A percentile compares a stretch with the other conserved stretches of the same genome.
Conservation (phyloP, 1,140 invertebrate species). For the Lutraria rhynchaena region DNA sequence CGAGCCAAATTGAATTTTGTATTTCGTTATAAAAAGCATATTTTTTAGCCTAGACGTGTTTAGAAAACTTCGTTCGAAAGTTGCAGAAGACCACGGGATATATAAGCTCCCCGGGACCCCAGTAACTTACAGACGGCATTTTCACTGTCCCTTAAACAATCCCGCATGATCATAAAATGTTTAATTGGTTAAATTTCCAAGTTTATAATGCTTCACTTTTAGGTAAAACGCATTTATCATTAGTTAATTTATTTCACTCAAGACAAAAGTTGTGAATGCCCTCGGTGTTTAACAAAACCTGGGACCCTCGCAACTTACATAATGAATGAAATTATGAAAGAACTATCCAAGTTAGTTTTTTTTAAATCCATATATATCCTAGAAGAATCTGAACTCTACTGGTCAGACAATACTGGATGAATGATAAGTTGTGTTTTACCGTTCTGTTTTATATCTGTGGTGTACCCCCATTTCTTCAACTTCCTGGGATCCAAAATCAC, state of each 20-base stretch:
- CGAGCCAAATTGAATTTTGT: too few species aligned
- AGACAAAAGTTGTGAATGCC: slow-evolving; percentile 29
- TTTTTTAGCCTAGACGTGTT: background rate
- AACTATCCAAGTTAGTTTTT: background rate
- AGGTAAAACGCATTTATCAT: too few species aligned
- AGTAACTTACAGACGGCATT: slow-evolving; percentile 26
- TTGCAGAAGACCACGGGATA: slow-evolving; percentile 20
- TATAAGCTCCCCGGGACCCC: slow-evolving; percentile 6
- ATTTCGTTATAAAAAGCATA: background rate
- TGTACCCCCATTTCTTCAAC: too few species aligned
- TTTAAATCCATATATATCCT: too few species aligned
- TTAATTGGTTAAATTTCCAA: too few species aligned
- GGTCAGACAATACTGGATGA: background rate
- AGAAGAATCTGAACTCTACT: too few species aligned
- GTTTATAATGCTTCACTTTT: too few species aligned
- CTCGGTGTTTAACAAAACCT: background rate
- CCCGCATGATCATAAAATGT: too few species aligned
- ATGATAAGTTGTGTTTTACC: background rate
- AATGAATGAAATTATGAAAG: background rate
- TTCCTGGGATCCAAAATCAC: too few species aligned
- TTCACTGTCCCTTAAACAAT: too few species aligned
- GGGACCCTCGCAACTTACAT: slow-evolving; percentile 41
- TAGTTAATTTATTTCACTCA: background rate
- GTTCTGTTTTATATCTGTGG: slow-evolving; percentile 3
- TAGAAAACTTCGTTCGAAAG: slow-evolving; percentile 1